A percentile compares a stretch with the other conserved stretches of the same genome.
phyloP scores from a whole-genome alignment of 2,888 invertebrate species.

The Caenorhabditis macrosperma region DNA sequence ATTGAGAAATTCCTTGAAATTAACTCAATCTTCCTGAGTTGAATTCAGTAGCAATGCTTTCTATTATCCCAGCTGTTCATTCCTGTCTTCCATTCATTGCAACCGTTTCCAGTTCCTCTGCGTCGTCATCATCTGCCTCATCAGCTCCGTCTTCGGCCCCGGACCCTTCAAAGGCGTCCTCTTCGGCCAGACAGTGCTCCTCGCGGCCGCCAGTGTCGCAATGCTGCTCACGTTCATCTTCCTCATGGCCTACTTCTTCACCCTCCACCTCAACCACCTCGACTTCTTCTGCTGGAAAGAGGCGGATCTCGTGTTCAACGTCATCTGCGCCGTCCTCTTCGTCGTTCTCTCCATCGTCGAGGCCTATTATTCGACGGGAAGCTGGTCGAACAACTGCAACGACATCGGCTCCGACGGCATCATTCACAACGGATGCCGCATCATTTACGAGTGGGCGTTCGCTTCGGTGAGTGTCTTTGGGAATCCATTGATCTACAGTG shows the following conservation, averaged over 20 bases:
- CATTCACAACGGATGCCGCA: slow-evolving; percentile 77
- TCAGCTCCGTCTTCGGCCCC: slow-evolving; percentile 78
- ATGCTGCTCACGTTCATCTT: slow-evolving; percentile 78
- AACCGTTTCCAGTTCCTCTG: slow-evolving; percentile 70
- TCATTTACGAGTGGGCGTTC: slow-evolving; percentile 78
- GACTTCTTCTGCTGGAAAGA: slow-evolving; percentile 78
- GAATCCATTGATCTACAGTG: too few relatives aligned
- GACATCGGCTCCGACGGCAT: slow-evolving; percentile 77
- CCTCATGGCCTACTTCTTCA: slow-evolving; percentile 77
- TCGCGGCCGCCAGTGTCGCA: slow-evolving; percentile 74
- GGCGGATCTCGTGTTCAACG: slow-evolving; percentile 75
- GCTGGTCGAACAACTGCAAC: slow-evolving; percentile 80
- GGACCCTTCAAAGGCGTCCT: slow-evolving; percentile 79
- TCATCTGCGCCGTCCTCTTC: slow-evolving; percentile 69
- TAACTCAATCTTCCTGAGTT: neutral
- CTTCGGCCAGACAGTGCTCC: slow-evolving; percentile 78
- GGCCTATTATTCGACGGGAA: slow-evolving; percentile 77
- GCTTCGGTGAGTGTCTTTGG: slow-evolving; percentile 72
- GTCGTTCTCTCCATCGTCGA: slow-evolving; percentile 74
- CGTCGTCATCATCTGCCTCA: slow-evolving; percentile 73
- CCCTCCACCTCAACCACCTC: slow-evolving; percentile 73
- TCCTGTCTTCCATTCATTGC: too few relatives aligned
- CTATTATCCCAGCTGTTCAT: too few relatives aligned
- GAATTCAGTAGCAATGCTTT: too few relatives aligned
- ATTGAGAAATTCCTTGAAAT: too few relatives aligned